These are phyloP conservation scores for Nymphalis io DNA, from an alignment of 1,140 invertebrate species.

Conservation along the genomic window DNA sequence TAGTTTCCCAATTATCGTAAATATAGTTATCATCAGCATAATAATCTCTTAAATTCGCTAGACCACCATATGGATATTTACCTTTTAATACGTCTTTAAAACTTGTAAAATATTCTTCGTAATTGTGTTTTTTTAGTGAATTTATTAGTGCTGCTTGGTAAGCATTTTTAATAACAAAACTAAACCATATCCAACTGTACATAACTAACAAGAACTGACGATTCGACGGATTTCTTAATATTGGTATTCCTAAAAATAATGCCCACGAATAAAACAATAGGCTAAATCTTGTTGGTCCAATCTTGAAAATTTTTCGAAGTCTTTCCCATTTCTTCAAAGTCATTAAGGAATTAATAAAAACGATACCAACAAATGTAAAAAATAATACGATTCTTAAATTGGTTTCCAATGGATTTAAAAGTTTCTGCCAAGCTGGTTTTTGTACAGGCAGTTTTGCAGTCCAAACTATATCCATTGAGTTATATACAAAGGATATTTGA, in stretches of 20 bases:
- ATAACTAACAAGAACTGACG: constrained; percentile 40
- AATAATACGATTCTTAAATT: constrained; percentile 46
- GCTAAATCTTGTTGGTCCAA: constrained; percentile 43
- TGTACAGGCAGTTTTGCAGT: constrained; percentile 42
- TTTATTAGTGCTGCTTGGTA: constrained; percentile 56
- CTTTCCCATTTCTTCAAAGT: constrained; percentile 43
- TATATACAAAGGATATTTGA: constrained; percentile 59
- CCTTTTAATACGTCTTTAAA: constrained; percentile 43
- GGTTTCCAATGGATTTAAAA: constrained; percentile 53
- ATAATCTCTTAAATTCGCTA: constrained; percentile 48
- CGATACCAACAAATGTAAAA: constrained; percentile 48
- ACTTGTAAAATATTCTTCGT: constrained; percentile 41
- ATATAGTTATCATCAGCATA: constrained; percentile 47
- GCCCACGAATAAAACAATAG: constrained; percentile 59
- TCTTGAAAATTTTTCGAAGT: constrained; percentile 42
- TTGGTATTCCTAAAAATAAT: constrained; percentile 55
- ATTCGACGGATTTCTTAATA: constrained; percentile 46
- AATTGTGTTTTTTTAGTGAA: constrained; percentile 47
- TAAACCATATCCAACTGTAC: constrained; percentile 59
- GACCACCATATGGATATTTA: constrained; percentile 50
- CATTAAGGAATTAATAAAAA: constrained; percentile 42
- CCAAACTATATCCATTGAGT: constrained; percentile 66
- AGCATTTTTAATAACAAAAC: constrained; percentile 51
- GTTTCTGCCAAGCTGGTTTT: constrained; percentile 56
- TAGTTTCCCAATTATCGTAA: constrained; percentile 47